phyloP scores from a whole-genome alignment of 2,888 invertebrate genomes.

The Dasysyrphus tricinctus region DNA sequence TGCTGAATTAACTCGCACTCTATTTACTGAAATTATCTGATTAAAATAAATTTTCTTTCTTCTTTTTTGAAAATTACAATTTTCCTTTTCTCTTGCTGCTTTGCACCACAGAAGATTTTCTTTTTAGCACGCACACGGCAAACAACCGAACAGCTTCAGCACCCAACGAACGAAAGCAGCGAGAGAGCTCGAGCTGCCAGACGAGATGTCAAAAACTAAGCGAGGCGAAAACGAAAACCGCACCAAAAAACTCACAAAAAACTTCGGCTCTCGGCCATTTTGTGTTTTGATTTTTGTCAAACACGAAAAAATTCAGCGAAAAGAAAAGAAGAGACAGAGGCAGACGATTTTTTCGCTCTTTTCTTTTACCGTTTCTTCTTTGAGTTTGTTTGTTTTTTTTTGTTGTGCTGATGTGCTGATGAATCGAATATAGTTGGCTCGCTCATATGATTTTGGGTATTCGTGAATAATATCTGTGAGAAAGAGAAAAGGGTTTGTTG shows the following conservation, averaged over 20 bases:
- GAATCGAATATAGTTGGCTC: conserved; percentile 5
- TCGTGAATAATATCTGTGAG: neutral
- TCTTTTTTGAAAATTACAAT: conserved; percentile 12
- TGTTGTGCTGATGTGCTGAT: too few species aligned
- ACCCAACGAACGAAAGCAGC: conserved; percentile 53
- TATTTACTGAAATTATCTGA: conserved; percentile 14
- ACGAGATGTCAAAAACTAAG: conserved; percentile 64
- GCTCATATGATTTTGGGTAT: neutral
- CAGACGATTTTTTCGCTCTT: conserved; percentile 36
- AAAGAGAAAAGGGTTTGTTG: neutral
- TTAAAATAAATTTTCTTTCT: conserved; percentile 37
- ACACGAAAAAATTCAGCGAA: conserved; percentile 4
- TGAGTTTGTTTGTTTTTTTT: conserved; percentile 25
- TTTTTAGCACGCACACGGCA: conserved; percentile 60
- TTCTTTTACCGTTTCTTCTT: conserved; percentile 22
- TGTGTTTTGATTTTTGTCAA: conserved; percentile 76
- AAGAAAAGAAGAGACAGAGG: neutral
- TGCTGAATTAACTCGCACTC: conserved; percentile 31
- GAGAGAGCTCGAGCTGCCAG: conserved; percentile 55
- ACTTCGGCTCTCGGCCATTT: conserved; percentile 77
- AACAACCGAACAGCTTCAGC: conserved; percentile 66
- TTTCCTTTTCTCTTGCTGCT: conserved; percentile 62
- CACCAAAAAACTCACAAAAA: conserved; percentile 43
- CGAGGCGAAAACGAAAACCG: conserved; percentile 59
- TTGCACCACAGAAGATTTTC: conserved; percentile 60